phyloP scores from a whole-genome alignment of 2,888 invertebrate species.

The Leptarthrus brevirostris region DNA sequence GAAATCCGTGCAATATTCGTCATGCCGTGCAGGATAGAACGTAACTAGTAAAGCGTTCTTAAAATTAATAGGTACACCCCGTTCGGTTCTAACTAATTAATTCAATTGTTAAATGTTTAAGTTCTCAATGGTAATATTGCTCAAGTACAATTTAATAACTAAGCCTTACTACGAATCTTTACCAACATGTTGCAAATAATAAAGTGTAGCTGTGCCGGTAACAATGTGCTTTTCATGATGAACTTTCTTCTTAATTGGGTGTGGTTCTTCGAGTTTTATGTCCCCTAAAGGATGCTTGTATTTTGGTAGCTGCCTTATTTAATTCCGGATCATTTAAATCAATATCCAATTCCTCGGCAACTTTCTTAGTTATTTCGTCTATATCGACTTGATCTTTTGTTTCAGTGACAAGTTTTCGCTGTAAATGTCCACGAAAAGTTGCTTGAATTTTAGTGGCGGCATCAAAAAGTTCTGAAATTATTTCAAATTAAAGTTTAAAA shows the following conservation, averaged over 20 bases:
- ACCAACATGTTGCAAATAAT: constrained; percentile 44
- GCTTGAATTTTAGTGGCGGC: constrained; percentile 93
- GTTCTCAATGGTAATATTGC: background rate
- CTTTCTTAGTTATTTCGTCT: constrained; percentile 70
- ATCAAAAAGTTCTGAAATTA: constrained; percentile 73
- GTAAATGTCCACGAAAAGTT: constrained; percentile 89
- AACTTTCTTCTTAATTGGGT: constrained; percentile 45
- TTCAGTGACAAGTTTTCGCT: constrained; percentile 74
- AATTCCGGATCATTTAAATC: constrained; percentile 88
- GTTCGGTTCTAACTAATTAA: no score
- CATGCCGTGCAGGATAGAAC: no score
- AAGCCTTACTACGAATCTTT: constrained; percentile 24
- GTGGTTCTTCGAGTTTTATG: constrained; percentile 86
- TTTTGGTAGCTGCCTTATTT: constrained; percentile 90
- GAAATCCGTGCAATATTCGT: no score
- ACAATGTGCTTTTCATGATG: constrained; percentile 16
- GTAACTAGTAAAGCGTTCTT: no score
- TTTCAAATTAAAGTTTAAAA: no score
- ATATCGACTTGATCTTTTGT: constrained; percentile 68
- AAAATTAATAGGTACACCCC: no score
- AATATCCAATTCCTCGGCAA: constrained; percentile 83
- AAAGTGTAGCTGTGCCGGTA: constrained; percentile 41
- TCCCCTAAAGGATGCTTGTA: constrained; percentile 91
- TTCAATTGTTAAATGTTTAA: background rate
- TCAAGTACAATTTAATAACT: constrained; percentile 23